phyloP scores from a whole-genome alignment of 2,797 vertebrate genomes.

The Crypturellus tataupa region DNA sequence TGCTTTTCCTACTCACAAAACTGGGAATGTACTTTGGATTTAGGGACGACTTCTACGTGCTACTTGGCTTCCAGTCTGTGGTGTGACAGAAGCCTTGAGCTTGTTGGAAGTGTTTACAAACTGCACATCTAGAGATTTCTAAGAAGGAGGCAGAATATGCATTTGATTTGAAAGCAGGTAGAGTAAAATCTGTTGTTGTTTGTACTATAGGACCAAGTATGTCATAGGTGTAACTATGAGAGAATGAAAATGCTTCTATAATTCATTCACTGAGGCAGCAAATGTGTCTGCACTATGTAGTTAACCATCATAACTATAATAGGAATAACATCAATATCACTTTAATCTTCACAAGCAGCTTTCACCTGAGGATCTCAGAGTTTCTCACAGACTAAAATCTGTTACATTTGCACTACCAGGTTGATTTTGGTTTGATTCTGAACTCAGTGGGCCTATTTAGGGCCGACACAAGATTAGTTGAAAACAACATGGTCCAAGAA shows the following conservation, averaged over 20 bases:
- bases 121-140: rapidly evolving
- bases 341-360: neutral
- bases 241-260: neutral
- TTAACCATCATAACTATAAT: neutral
- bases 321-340: neutral
- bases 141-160: neutral
- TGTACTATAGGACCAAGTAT: neutral
- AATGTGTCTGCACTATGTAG: neutral
- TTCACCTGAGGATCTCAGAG: neutral
- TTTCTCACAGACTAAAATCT: neutral
- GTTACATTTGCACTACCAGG: neutral
- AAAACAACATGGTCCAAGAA: neutral
- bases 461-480: neutral
- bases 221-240: rapidly evolving
- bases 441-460: neutral
- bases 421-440: neutral
- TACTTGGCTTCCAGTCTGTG: neutral
- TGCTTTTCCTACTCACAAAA: neutral
- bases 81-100: neutral
- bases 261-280: neutral
- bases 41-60: rapidly evolving
- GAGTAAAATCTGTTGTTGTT: rapidly evolving
- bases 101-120: neutral
- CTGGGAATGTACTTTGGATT: neutral
- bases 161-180: rapidly evolving